A percentile compares a stretch with the other conserved stretches of the same genome.
These are phyloP conservation scores for Pteronotus mesoamericanus DNA, from an alignment of 2,797 vertebrate genomes.

Conservation along the genomic window DNA sequence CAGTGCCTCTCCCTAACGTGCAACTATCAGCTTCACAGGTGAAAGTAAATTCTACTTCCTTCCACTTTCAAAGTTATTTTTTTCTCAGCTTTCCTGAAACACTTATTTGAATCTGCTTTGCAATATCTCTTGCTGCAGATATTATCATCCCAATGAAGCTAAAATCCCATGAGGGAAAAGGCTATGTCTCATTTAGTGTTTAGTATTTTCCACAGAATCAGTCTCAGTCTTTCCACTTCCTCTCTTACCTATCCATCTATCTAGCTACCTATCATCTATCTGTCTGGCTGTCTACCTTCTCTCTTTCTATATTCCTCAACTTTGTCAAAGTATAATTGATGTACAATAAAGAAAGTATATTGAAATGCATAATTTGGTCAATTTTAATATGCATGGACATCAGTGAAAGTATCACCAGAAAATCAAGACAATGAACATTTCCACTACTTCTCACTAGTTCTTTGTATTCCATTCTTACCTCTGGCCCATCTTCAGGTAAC, in stretches of 20 bases:
- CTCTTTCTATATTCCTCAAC: not conserved
- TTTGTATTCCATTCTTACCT: not conserved
- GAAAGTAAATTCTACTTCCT: not conserved
- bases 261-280: no score
- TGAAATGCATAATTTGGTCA: not conserved
- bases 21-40: not conserved
- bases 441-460: accelerated
- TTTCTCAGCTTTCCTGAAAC: not conserved
- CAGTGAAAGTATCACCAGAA: not conserved
- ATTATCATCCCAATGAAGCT: not conserved
- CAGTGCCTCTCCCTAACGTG: not conserved
- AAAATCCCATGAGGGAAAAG: not conserved
- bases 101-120: not conserved
- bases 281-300: no score
- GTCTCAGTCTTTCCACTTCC: not conserved
- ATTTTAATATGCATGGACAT: not conserved
- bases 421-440: not conserved
- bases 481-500: not conserved
- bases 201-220: not conserved
- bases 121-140: not conserved
- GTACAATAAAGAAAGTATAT: not conserved
- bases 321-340: not conserved
- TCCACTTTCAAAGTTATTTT: not conserved
- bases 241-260: not conserved
- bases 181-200: not conserved